These are phyloP conservation scores for Malurus melanocephalus DNA, from an alignment of 2,113 vertebrate genomes.

Conservation along the genomic window DNA sequence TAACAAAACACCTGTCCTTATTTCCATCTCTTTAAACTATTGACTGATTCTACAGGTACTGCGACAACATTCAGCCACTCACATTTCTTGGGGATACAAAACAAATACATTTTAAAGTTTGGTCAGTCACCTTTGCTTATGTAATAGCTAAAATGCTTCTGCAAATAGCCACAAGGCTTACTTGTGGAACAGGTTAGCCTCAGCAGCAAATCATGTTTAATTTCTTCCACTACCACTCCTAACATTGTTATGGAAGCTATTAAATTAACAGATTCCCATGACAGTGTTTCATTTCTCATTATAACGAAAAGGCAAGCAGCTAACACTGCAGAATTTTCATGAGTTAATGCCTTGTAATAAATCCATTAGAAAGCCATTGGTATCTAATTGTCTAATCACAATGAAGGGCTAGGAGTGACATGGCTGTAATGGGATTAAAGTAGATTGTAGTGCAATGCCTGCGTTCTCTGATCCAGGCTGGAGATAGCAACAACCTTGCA, in stretches of 20 bases:
- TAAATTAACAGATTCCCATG: conserved; percentile 57
- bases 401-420: conserved; percentile 58
- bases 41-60: neutral
- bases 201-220: conserved; percentile 22
- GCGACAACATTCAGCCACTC: neutral
- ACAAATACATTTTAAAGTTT: neutral
- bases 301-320: conserved; percentile 11
- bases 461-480: conserved; percentile 12
- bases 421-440: conserved; percentile 70
- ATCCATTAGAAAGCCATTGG: conserved; percentile 70
- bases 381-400: conserved; percentile 75
- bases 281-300: conserved; percentile 37
- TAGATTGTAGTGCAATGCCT: conserved; percentile 35
- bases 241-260: conserved; percentile 31
- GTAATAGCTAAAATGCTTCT: neutral
- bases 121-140: neutral
- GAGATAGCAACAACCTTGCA: conserved; percentile 46
- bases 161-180: neutral
- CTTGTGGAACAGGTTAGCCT: neutral
- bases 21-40: neutral
- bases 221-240: conserved; percentile 27
- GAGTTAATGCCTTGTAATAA: conserved; percentile 68
- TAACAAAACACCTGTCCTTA: neutral
- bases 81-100: neutral
- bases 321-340: conserved; percentile 60